Evolutionary conservation across 2,888 invertebrate species (phyloP).

Genomic region (Drosophila tripunctata): DNA sequence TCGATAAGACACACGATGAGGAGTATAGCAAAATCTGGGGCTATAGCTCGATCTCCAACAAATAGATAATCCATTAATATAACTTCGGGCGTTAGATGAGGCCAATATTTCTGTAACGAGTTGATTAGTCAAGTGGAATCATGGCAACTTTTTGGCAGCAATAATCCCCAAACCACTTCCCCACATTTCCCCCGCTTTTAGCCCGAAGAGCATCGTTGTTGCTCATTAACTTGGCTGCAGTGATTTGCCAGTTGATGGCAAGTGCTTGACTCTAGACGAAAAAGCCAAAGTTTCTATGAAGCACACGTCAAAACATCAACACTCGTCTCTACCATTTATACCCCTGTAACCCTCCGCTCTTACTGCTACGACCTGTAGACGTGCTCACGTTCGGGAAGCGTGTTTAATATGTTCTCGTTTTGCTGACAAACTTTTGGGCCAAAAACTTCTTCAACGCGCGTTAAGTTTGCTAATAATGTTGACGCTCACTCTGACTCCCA

Average conservation of each 20-base stretch:
- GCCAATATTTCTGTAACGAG: slow-evolving; percentile 83
- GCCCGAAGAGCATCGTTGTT: slow-evolving; percentile 37
- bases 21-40: slow-evolving; percentile 78
- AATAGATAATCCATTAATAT: slow-evolving; percentile 84
- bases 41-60: slow-evolving; percentile 79
- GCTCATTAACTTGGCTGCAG: slow-evolving; percentile 72
- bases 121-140: slow-evolving; percentile 63
- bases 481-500: slow-evolving; percentile 53
- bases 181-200: too few species aligned
- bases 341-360: slow-evolving; percentile 5
- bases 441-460: slow-evolving; percentile 66
- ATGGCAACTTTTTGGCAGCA: slow-evolving; percentile 55
- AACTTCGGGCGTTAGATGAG: slow-evolving; percentile 82
- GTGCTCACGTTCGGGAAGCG: slow-evolving; percentile 50
- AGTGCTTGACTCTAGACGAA: slow-evolving; percentile 57
- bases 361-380: slow-evolving; percentile 14
- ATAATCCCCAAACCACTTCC: background rate
- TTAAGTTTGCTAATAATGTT: slow-evolving; percentile 78
- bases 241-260: slow-evolving; percentile 69
- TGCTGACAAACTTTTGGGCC: slow-evolving; percentile 69
- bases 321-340: slow-evolving; percentile 46
- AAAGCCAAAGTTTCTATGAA: slow-evolving; percentile 57
- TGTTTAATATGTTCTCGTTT: slow-evolving; percentile 76
- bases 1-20: slow-evolving; percentile 83
- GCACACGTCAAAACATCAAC: slow-evolving; percentile 79